Evolutionary conservation across 1,140 invertebrate genomes (phyloP).

Genomic region (Trichogramma pretiosum): DNA sequence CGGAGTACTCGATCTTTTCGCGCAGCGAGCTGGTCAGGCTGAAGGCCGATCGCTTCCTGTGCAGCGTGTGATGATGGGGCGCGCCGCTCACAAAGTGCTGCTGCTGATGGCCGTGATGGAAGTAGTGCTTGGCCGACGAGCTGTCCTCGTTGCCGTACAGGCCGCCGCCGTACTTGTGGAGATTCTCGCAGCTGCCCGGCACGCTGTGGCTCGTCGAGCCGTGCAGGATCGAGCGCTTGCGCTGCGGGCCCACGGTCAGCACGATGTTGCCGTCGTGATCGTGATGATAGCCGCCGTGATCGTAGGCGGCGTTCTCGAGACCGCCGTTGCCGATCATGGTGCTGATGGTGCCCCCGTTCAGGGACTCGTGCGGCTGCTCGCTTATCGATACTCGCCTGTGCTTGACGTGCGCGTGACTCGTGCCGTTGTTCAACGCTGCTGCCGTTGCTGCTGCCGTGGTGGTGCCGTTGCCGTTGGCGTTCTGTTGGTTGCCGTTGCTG

Average conservation of each 20-base stretch:
- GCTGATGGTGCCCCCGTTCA: no score
- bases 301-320: slow-evolving; percentile 39
- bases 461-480: no score
- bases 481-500: no score
- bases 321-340: no score
- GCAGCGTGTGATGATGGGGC: slow-evolving; percentile 18
- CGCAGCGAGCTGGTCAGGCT: slow-evolving; percentile 43
- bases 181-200: slow-evolving; percentile 35
- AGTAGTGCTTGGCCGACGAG: no score
- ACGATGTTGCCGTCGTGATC: slow-evolving; percentile 35
- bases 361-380: slow-evolving; percentile 23
- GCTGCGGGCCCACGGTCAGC: slow-evolving; percentile 30
- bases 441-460: slow-evolving; percentile 4
- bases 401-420: slow-evolving; percentile 17
- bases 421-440: slow-evolving; percentile 33
- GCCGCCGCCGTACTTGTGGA: slow-evolving; percentile 35
- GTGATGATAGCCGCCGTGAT: slow-evolving; percentile 39
- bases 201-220: slow-evolving; percentile 27
- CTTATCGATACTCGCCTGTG: slow-evolving; percentile 40
- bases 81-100: slow-evolving; percentile 34
- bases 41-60: slow-evolving; percentile 38
- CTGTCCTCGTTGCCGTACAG: no score
- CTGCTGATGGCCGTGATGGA: no score
- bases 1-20: slow-evolving; percentile 43
- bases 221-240: slow-evolving; percentile 40